Base-by-base conservation (phyloP, 2,888 invertebrate genomes). In the Orthonevra nobilis region DNA sequence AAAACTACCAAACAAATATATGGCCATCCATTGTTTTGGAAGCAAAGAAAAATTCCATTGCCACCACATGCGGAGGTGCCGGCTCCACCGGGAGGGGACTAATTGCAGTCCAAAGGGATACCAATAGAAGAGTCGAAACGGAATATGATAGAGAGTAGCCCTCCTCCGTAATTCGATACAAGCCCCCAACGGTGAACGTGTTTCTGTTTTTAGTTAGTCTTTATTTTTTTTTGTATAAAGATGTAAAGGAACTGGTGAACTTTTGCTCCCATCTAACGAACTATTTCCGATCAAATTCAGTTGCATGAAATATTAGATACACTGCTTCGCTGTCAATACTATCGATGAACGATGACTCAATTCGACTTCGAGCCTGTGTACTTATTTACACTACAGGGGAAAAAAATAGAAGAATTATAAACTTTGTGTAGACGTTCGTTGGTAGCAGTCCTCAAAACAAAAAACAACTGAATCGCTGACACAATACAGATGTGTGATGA, bases 291-390 rank as follows among this genome's bases (percentile, higher is more conserved):
- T 64, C 77, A 70, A 72, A 72, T 66, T 50, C 75, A 77, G 70
- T 70, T 77, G 38, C 64, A 70, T 70, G 77, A 77, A 77, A 64
- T 77, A 77, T 77, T 69, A 72, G 56, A 52, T 38, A 40, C 44
- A 46, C 23, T 56, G 19, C 30, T 36, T 40, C 19, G 56, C 6
- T 56, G 64, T 64, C 77, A 46, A 69, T 69, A 56, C 63, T 44
- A 63, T 50, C 72, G 58, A 77, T 70, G 72, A 77, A 64, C 58
- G 72, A 77, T 77, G 72, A 72, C 64, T 77, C 70, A 77, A 70
- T 75, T 75, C 36, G 52, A 19, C 23, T 38, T 36, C 50, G 32
- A 48, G 54, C 23, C 23, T 36, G 44, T 70, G 36, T 64, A 42
- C 64, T 60, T 69, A 52, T 60, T 50, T 36, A 48, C 44, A 23